A percentile compares a stretch with the other conserved stretches of the same genome.
Evolutionary conservation across 2,797 vertebrate species (phyloP).

Genomic region (Lateolabrax maculatus): DNA sequence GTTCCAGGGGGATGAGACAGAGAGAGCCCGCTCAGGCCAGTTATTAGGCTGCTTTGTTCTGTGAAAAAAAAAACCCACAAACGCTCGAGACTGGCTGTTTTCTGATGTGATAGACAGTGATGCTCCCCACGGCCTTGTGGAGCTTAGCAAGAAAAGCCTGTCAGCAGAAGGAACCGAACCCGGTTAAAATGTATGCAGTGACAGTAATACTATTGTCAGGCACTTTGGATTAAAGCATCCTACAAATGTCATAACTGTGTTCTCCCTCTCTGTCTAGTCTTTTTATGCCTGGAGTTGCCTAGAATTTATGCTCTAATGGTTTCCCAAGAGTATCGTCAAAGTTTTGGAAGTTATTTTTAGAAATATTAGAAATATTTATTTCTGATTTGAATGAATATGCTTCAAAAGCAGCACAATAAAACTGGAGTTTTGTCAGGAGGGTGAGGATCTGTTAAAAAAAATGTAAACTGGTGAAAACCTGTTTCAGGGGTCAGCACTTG

Average conservation of each 20-base stretch:
- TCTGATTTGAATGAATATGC: not conserved
- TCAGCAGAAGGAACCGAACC: not conserved
- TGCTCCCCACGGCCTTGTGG: not conserved
- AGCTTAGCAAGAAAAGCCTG: not conserved
- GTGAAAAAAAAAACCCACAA: not conserved
- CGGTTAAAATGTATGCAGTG: not conserved
- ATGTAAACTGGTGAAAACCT: too few species aligned
- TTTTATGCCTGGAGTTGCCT: not conserved
- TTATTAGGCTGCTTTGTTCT: conserved; percentile 35
- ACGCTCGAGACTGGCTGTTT: not conserved
- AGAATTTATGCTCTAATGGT: not conserved
- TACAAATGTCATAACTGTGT: conserved; percentile 9
- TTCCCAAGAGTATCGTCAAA: not conserved
- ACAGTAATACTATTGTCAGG: not conserved
- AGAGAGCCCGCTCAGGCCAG: conserved; percentile 1
- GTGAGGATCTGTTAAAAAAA: not conserved
- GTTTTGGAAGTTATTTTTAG: too few species aligned
- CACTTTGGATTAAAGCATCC: conserved; percentile 28
- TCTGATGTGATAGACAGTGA: conserved; percentile 8
- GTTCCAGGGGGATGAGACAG: conserved; percentile 19
- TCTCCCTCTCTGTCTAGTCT: not conserved
- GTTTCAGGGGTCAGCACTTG: not conserved
- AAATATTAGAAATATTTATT: not conserved
- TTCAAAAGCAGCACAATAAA: too few species aligned
- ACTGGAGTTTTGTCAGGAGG: too few species aligned